These are phyloP conservation scores for Crematogaster levior DNA, from an alignment of 2,888 invertebrate genomes.

Conservation along the genomic window DNA sequence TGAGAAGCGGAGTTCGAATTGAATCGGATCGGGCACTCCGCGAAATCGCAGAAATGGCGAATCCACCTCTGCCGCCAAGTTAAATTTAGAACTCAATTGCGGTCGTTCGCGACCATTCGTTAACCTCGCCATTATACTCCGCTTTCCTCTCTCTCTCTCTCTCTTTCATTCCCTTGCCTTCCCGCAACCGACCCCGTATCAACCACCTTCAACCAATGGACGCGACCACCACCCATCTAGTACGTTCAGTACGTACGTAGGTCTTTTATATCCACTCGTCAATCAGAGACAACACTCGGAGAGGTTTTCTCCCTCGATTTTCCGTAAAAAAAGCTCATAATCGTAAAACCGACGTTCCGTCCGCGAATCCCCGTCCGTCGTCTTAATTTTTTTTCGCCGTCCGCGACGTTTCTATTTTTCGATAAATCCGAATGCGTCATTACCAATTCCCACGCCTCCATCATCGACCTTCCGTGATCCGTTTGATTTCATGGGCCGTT, in stretches of 20 bases:
- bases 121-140: constrained; percentile 55
- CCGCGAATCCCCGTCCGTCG: background rate
- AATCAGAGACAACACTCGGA: constrained; percentile 23
- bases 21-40: constrained; percentile 40
- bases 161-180: background rate
- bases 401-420: constrained; percentile 20
- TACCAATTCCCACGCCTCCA: constrained; percentile 19
- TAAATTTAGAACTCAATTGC: constrained; percentile 62
- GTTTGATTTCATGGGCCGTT: constrained; percentile 46
- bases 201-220: constrained; percentile 8
- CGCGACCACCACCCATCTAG: background rate
- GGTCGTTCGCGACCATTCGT: constrained; percentile 57
- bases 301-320: background rate
- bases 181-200: background rate
- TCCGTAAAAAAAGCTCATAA: constrained; percentile 5
- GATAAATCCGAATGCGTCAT: constrained; percentile 4
- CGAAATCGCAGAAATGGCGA: constrained; percentile 52
- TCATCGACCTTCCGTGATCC: constrained; percentile 6
- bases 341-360: constrained; percentile 9
- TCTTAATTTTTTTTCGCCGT: background rate
- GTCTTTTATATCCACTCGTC: constrained; percentile 51
- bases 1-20: constrained; percentile 43
- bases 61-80: constrained; percentile 45
- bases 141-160: background rate
- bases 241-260: background rate